Conservation (phyloP, 2,113 vertebrate genomes). For the Lipophrys pholis region DNA sequence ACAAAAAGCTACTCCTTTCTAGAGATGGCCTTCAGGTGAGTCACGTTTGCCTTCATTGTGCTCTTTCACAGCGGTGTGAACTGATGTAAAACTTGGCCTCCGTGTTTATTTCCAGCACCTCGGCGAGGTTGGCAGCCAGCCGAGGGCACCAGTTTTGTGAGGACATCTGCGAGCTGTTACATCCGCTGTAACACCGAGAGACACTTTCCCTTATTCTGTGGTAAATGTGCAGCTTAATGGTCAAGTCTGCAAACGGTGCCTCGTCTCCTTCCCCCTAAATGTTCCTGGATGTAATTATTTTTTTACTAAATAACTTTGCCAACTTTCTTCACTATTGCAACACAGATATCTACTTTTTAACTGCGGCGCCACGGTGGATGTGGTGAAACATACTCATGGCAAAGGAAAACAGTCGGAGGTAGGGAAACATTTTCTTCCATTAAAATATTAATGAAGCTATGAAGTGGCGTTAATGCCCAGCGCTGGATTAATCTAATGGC, state of each 20-base stretch:
- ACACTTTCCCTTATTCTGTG: background rate
- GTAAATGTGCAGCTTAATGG: conserved; percentile 2
- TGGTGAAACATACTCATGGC: conserved; percentile 14
- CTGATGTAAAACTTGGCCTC: conserved; percentile 20
- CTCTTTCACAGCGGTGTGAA: background rate
- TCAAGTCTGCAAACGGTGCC: background rate
- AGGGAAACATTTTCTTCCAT: conserved; percentile 44
- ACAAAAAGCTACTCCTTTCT: conserved; percentile 5
- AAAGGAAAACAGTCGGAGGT: conserved; percentile 40
- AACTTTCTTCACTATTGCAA: background rate
- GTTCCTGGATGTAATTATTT: conserved; percentile 1
- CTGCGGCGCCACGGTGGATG: background rate
- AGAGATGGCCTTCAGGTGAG: conserved; percentile 18
- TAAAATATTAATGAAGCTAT: conserved; percentile 66
- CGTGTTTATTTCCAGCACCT: background rate
- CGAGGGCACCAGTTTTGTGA: conserved; percentile 5
- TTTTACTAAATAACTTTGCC: background rate
- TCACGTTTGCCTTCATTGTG: conserved; percentile 18
- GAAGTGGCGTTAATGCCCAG: conserved; percentile 41
- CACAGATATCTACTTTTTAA: conserved; percentile 5
- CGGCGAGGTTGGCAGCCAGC: conserved; percentile 7
- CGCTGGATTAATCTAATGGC: conserved; percentile 42
- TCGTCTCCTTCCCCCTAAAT: background rate
- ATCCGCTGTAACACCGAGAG: background rate
- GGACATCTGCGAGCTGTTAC: conserved; percentile 20